A percentile compares a stretch with the other conserved stretches of the same genome.
Evolutionary conservation across 53 echinoderm and acorn worm species (phyloP).

Genomic region (Astropecten irregularis): DNA sequence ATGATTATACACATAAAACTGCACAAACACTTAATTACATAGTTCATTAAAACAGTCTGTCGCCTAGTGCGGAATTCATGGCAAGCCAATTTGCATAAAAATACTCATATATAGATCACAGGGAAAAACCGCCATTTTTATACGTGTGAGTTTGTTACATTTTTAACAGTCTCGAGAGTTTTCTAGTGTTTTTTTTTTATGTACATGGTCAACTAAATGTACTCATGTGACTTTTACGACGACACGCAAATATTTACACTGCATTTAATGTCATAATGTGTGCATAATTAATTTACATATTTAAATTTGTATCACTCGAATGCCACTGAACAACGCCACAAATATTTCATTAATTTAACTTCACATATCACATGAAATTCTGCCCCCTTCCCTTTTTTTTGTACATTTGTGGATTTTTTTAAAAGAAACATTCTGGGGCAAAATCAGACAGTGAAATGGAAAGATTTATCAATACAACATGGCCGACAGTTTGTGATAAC

Average conservation of each 20-base stretch:
- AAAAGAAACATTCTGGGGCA: too few species aligned
- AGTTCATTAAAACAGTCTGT: too few species aligned
- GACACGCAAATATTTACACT: constrained; percentile 30
- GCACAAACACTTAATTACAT: background rate
- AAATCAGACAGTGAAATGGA: too few species aligned
- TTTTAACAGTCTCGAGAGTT: background rate
- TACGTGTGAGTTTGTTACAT: background rate
- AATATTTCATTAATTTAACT: too few species aligned
- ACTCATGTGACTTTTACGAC: background rate
- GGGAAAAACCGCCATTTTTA: constrained; percentile 20
- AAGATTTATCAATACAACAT: too few species aligned
- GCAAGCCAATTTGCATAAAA: constrained; percentile 58
- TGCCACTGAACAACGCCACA: background rate
- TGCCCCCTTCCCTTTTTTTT: too few species aligned
- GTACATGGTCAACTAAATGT: background rate
- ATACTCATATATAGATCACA: constrained; percentile 53
- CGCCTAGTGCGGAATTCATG: background rate
- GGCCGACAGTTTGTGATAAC: too few species aligned
- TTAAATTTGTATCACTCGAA: background rate
- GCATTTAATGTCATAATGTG: constrained; percentile 20
- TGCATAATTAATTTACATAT: constrained; percentile 15
- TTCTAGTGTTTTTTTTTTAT: constrained; percentile 7
- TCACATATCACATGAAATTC: too few species aligned
- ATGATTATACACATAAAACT: background rate
- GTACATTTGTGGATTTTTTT: too few species aligned